Percentiles rank a stretch among this genome's conserved stretches.
phyloP scores from a whole-genome alignment of 2,888 invertebrate species.

The Troides oblongomaculatus region DNA sequence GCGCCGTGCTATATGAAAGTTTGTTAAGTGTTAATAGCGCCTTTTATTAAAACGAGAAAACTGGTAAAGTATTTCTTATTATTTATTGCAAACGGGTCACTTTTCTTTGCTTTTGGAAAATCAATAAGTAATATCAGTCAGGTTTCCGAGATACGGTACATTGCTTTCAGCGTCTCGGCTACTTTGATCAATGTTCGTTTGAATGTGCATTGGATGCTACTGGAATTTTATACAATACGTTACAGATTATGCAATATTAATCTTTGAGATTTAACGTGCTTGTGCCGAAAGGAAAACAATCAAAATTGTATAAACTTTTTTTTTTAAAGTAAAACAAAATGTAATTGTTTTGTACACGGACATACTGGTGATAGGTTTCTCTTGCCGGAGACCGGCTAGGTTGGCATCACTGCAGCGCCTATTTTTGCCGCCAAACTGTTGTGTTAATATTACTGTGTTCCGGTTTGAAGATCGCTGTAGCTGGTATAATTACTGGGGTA shows the following conservation, averaged over 20 bases:
- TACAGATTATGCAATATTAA: background rate
- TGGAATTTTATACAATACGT: background rate
- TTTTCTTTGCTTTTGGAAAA: conserved; percentile 3
- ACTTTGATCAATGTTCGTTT: conserved; percentile 10
- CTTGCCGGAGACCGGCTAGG: no score
- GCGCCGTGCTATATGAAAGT: background rate
- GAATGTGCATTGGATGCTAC: background rate
- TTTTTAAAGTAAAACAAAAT: no score
- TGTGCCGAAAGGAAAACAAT: background rate
- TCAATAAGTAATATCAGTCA: conserved; percentile 13
- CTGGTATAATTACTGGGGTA: no score
- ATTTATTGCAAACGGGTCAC: background rate
- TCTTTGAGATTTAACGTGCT: background rate
- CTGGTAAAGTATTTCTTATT: background rate
- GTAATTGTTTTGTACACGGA: no score
- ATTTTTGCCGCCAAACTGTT: no score
- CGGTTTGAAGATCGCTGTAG: no score
- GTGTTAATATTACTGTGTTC: no score
- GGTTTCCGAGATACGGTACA: background rate
- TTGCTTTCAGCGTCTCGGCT: conserved; percentile 1
- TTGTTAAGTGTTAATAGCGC: background rate
- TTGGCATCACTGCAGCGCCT: no score
- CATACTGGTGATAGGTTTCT: no score
- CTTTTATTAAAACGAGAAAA: background rate
- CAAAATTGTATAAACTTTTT: no score